These are phyloP conservation scores for Octodonta nipae DNA, from an alignment of 2,888 invertebrate species.

Conservation along the genomic window DNA sequence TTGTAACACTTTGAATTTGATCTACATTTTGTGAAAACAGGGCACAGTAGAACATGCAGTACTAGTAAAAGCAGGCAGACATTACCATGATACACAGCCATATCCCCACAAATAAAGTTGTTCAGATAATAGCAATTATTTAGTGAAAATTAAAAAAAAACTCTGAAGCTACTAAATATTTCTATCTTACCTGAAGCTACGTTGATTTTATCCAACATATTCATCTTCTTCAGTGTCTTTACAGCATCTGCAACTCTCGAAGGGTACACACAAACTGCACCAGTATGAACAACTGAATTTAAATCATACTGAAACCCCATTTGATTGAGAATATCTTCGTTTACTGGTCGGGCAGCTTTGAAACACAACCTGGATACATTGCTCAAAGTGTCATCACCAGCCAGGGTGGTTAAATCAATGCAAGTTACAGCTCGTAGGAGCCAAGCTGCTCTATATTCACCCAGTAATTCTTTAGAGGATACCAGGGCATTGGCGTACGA, in stretches of 20 bases:
- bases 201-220: slow-evolving; percentile 44
- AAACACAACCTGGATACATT: slow-evolving; percentile 71
- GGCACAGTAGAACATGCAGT: too few species aligned
- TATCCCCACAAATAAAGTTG: too few species aligned
- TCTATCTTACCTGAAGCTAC: slow-evolving; percentile 73
- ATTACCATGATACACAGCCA: too few species aligned
- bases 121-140: too few species aligned
- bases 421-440: slow-evolving; percentile 68
- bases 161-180: too few species aligned
- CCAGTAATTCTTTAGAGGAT: slow-evolving; percentile 32
- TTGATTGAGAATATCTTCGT: slow-evolving; percentile 19
- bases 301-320: slow-evolving; percentile 30
- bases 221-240: slow-evolving; percentile 42
- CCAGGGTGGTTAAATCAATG: slow-evolving; percentile 86
- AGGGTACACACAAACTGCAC: slow-evolving; percentile 94
- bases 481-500: slow-evolving; percentile 39
- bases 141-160: too few species aligned
- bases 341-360: slow-evolving; percentile 39
- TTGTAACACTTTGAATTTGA: too few species aligned
- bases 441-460: slow-evolving; percentile 50
- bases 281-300: slow-evolving; percentile 47
- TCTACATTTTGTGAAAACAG: too few species aligned
- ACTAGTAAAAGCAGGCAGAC: too few species aligned
- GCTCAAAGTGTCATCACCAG: slow-evolving; percentile 64
- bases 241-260: slow-evolving; percentile 64